Evolutionary conservation across 2,113 vertebrate genomes (phyloP).

Genomic region (Leptosomus discolor): DNA sequence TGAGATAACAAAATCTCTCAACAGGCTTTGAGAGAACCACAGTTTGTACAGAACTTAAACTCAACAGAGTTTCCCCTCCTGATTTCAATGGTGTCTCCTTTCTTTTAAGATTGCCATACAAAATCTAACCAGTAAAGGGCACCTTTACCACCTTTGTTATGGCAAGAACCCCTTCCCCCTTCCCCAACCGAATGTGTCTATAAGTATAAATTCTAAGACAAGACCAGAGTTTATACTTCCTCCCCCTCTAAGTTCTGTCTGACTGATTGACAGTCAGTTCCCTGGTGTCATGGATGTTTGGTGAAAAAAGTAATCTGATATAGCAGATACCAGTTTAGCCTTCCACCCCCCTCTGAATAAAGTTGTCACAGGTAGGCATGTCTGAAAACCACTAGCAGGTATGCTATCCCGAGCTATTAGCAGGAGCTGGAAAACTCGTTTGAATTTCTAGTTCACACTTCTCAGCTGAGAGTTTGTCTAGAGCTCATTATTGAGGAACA

Average conservation of each 20-base stretch:
- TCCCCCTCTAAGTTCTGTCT: constrained; percentile 39
- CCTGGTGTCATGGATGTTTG: constrained; percentile 21
- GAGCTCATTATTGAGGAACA: neutral
- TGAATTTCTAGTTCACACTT: neutral
- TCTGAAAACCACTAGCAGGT: neutral
- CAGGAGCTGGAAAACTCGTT: neutral
- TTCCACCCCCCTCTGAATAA: neutral
- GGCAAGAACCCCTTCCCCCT: constrained; percentile 27
- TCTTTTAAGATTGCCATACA: constrained; percentile 61
- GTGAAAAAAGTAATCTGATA: neutral
- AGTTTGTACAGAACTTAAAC: neutral
- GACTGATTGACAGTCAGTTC: neutral
- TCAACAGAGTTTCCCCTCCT: constrained; percentile 16
- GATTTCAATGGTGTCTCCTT: constrained; percentile 68
- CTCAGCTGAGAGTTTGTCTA: neutral
- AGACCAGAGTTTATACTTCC: constrained; percentile 35
- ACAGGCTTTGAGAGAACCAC: neutral
- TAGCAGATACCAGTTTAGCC: neutral
- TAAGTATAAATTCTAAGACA: constrained; percentile 43
- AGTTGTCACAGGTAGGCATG: neutral
- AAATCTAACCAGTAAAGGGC: constrained; percentile 25
- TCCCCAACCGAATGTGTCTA: neutral
- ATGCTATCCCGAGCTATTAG: neutral
- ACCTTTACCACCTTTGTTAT: constrained; percentile 57
- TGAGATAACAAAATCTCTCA: neutral